Evolutionary conservation across 2,888 invertebrate genomes (phyloP), one percentile per base, ranked within the genome.

Genomic region (Hedychridium roseum): DNA sequence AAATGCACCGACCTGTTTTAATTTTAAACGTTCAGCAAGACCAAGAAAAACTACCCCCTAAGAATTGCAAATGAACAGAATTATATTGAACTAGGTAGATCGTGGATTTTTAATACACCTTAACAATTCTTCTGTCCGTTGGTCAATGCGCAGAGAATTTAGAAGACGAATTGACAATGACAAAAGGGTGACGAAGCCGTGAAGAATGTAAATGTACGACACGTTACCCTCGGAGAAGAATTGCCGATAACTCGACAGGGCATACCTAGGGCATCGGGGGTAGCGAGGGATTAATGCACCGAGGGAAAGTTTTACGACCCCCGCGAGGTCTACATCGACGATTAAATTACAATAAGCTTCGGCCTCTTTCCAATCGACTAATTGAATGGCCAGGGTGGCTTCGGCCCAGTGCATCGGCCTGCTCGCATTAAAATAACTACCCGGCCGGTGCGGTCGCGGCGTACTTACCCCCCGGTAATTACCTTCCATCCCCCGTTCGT

Each of bases 281-380:
- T 21, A 20, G 12, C 39, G 3, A 14, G 20, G 46, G 54, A 58
- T 61, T 61, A 61, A 58, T 53, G 58, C 50, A 41, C 49, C 40
- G 41, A 41, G 30, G 27, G 32, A 42, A 49, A 63, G 47, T 57
- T 63, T 63, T 63, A 62, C 40, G 60, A 60, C 50, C 50, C 26
- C 31, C 43, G 37, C 31, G 32, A 32, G 30, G 21, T 41, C 51
- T 51, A 41, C 31, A 43, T 27, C 44, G 52, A 45, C 46, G 57
- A 67, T 65, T 59, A 67, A 67, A 63, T 67, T 61, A 54, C 56
- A 60, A 56, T 57, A 50, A 50, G 53, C 47, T 44, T 41, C 54
- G 36, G 31, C 32, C 41, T 35, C 41, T 28, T 43, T 45, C 44
- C 53, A 49, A 53, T 47, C 51, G 42, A 40, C 44, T 62, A 68